Conservation (phyloP, 2,113 vertebrate species). For the Thermophis baileyi region DNA sequence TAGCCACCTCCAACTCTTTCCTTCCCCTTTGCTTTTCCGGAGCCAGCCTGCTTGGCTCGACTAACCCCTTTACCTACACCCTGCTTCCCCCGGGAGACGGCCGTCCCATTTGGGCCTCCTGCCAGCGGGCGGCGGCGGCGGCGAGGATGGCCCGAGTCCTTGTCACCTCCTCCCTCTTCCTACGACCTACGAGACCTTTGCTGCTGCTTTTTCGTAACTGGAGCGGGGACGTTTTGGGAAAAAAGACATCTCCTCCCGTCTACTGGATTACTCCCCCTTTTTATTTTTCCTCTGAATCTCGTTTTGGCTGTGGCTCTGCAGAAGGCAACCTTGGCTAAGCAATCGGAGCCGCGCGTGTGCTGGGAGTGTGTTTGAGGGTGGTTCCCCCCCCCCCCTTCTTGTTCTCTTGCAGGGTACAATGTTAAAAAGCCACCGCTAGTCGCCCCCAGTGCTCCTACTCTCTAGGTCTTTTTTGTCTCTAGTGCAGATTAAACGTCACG, state of each 20-base stretch:
- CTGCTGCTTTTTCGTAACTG: neutral
- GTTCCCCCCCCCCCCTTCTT: conserved; percentile 68
- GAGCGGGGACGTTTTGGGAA: neutral
- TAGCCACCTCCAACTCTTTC: neutral
- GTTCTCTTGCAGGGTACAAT: conserved; percentile 85
- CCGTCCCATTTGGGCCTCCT: neutral
- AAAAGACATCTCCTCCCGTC: neutral
- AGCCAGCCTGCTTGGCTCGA: neutral
- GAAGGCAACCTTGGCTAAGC: conserved; percentile 18
- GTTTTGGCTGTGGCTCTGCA: neutral
- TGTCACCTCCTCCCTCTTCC: neutral
- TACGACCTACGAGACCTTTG: neutral
- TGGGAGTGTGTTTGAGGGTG: conserved; percentile 44
- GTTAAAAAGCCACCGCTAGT: conserved; percentile 98
- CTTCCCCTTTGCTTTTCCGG: neutral
- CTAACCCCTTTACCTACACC: neutral
- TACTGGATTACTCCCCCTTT: neutral
- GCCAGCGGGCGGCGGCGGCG: neutral
- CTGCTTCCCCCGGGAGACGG: neutral
- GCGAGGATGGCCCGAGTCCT: neutral
- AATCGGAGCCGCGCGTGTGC: neutral
- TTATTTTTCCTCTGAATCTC: neutral
- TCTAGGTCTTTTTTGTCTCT: conserved; percentile 85
- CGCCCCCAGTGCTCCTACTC: conserved; percentile 99
- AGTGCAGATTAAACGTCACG: conserved; percentile 99